Conservation (phyloP, 1,140 invertebrate genomes). For the Temnothorax longispinosus region DNA sequence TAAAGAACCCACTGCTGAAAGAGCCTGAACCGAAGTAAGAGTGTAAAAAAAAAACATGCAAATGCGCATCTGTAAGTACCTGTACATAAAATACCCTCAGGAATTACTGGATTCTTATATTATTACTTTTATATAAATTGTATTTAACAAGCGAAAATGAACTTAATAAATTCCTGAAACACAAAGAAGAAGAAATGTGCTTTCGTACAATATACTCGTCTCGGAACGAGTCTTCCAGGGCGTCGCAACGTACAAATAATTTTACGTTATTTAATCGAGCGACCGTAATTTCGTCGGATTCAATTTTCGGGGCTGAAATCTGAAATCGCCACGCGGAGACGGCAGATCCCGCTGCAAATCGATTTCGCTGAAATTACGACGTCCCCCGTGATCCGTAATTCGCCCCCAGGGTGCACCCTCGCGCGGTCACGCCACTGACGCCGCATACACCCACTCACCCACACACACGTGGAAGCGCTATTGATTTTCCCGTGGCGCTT, state of each 20-base stretch:
- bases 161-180: not conserved
- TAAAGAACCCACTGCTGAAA: constrained; percentile 75
- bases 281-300: not conserved
- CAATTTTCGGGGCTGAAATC: not conserved
- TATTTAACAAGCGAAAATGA: not conserved
- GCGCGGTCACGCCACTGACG: constrained; percentile 14
- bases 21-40: constrained; percentile 56
- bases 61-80: not conserved
- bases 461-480: constrained; percentile 69
- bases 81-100: not conserved
- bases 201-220: not conserved
- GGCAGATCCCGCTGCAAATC: too few species aligned
- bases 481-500: constrained; percentile 80
- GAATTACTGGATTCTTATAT: not conserved
- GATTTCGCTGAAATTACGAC: too few species aligned
- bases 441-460: constrained; percentile 62
- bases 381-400: not conserved
- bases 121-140: not conserved
- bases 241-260: not conserved
- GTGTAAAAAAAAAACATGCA: not conserved
- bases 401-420: not conserved
- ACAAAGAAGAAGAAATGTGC: not conserved
- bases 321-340: not conserved
- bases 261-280: not conserved
- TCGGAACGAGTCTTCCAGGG: not conserved